Percentiles rank a stretch among this genome's conserved stretches.
Conservation (phyloP, 2,888 invertebrate species). For the Thelaira solivaga region DNA sequence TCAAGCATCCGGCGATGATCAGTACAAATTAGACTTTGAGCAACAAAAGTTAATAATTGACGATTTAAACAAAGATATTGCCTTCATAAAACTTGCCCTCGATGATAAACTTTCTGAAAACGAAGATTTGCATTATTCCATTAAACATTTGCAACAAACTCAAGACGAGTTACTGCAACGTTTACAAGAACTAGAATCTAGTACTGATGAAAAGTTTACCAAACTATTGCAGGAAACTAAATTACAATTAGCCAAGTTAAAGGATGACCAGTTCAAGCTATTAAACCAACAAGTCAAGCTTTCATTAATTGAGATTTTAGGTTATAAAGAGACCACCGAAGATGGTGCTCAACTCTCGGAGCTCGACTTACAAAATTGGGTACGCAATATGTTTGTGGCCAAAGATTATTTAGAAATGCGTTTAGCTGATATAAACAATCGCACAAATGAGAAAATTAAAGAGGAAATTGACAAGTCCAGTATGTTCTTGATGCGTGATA, state of each 20-base stretch:
- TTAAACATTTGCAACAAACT: slow-evolving; percentile 68
- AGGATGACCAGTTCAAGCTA: slow-evolving; percentile 78
- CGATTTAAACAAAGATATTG: slow-evolving; percentile 79
- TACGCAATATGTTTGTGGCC: slow-evolving; percentile 81
- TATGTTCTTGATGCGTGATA: slow-evolving; percentile 76
- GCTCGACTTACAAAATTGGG: slow-evolving; percentile 79
- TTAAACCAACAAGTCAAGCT: slow-evolving; percentile 79
- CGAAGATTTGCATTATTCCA: slow-evolving; percentile 71
- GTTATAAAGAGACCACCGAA: slow-evolving; percentile 74
- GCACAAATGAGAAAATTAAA: slow-evolving; percentile 75
- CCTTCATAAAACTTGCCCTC: slow-evolving; percentile 79
- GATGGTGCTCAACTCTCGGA: slow-evolving; percentile 77
- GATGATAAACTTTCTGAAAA: slow-evolving; percentile 78
- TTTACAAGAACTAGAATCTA: slow-evolving; percentile 70
- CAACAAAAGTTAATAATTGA: slow-evolving; percentile 79
- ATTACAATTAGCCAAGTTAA: slow-evolving; percentile 68
- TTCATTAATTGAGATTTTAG: slow-evolving; percentile 79
- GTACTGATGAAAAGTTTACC: slow-evolving; percentile 70
- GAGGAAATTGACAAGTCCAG: slow-evolving; percentile 77
- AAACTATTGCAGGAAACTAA: slow-evolving; percentile 72
- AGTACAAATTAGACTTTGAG: slow-evolving; percentile 56
- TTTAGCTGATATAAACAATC: slow-evolving; percentile 78
- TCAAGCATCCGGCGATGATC: slow-evolving; percentile 33
- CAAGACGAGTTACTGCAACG: slow-evolving; percentile 71
- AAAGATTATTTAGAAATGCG: slow-evolving; percentile 81